Conservation (phyloP, 1,140 invertebrate species). For the Matsumurasca onukii region DNA sequence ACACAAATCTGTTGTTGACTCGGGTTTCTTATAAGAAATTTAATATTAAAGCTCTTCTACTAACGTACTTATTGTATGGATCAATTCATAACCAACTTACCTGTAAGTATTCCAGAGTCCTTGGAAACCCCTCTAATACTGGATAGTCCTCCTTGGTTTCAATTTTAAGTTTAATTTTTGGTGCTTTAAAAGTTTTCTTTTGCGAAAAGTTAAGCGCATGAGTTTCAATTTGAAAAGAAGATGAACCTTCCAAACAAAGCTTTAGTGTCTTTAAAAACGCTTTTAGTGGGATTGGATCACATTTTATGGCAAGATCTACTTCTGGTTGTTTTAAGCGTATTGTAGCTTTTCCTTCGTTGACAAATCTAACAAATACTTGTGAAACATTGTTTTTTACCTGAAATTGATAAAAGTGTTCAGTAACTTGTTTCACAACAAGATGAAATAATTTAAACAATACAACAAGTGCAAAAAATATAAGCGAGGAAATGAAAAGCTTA, state of each 20-base stretch:
- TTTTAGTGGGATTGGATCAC: constrained; percentile 63
- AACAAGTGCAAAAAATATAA: too few relatives aligned
- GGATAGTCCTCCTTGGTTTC: constrained; percentile 35
- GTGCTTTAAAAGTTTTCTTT: background rate
- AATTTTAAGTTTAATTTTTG: constrained; percentile 60
- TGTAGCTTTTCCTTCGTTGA: constrained; percentile 71
- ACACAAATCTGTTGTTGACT: too few relatives aligned
- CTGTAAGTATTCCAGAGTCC: constrained; percentile 43
- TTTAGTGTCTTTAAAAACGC: constrained; percentile 65
- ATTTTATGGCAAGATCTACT: constrained; percentile 66
- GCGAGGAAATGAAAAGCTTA: too few relatives aligned
- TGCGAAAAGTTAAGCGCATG: background rate
- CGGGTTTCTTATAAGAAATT: too few relatives aligned
- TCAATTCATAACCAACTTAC: too few relatives aligned
- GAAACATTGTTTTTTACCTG: constrained; percentile 61
- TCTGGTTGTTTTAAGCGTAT: constrained; percentile 67
- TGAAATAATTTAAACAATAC: too few relatives aligned
- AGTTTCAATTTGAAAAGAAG: constrained; percentile 46
- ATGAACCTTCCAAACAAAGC: constrained; percentile 58
- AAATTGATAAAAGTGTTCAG: too few relatives aligned
- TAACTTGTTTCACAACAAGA: too few relatives aligned
- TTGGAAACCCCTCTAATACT: constrained; percentile 12
- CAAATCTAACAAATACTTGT: constrained; percentile 65
- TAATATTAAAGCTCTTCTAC: too few relatives aligned
- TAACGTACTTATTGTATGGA: too few relatives aligned